Percentiles rank a stretch among this genome's conserved stretches.
Evolutionary conservation across 2,888 invertebrate species (phyloP).

Genomic region (Nebria salina): DNA sequence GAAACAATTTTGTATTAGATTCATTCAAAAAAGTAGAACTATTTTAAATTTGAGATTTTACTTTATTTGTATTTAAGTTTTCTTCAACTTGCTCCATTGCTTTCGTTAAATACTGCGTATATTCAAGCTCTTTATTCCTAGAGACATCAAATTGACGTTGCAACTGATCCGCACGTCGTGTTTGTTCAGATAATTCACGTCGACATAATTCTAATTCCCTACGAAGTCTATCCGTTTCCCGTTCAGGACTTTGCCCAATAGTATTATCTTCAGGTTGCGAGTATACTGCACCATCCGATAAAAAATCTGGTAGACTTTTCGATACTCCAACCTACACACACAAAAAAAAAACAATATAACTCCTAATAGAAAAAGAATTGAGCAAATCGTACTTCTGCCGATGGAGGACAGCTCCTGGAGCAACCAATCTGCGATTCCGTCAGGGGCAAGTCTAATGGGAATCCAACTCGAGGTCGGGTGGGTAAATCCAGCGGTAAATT

Average conservation of each 20-base stretch:
- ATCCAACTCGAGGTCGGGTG: constrained; percentile 56
- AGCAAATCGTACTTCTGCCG: constrained; percentile 50
- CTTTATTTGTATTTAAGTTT: constrained; percentile 68
- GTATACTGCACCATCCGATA: constrained; percentile 74
- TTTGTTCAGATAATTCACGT: constrained; percentile 66
- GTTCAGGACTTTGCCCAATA: constrained; percentile 56
- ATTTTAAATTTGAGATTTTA: constrained; percentile 54
- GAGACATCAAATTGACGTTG: constrained; percentile 66
- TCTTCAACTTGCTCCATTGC: constrained; percentile 70
- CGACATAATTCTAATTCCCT: constrained; percentile 68
- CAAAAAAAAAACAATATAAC: background rate
- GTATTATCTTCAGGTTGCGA: constrained; percentile 56
- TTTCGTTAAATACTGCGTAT: constrained; percentile 66
- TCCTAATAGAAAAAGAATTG: background rate
- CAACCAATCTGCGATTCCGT: constrained; percentile 50
- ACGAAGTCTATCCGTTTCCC: constrained; percentile 64
- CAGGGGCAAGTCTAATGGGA: constrained; percentile 61
- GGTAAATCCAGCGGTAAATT: constrained; percentile 58
- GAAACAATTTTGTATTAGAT: no score
- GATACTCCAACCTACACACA: constrained; percentile 61
- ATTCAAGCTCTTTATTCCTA: constrained; percentile 65
- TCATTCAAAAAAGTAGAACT: no score
- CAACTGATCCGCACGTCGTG: constrained; percentile 65
- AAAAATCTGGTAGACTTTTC: constrained; percentile 75
- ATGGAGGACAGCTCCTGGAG: constrained; percentile 53